Percentiles rank a stretch among this genome's conserved stretches.
Conservation (phyloP, 2,797 vertebrate species). For the Tauraco hartlaubi region DNA sequence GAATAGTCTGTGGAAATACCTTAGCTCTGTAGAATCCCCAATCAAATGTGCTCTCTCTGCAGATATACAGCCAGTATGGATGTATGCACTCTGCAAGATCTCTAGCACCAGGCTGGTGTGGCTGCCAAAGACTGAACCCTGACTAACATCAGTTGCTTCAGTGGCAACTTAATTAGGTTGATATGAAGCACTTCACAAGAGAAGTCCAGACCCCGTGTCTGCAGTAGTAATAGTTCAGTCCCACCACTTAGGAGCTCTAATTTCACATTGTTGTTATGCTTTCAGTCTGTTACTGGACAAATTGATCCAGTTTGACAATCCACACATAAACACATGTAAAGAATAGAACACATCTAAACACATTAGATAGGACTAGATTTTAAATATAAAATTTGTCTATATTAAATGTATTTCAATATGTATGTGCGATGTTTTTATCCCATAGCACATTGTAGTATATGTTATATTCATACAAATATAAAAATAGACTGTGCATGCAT, state of each 20-base stretch:
- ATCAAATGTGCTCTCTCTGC: fast-evolving
- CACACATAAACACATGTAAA: not conserved
- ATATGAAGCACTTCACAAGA: not conserved
- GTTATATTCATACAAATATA: not conserved
- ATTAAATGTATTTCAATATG: not conserved
- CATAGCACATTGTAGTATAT: not conserved
- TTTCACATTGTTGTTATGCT: not conserved
- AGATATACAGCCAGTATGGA: not conserved
- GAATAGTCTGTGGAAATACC: not conserved
- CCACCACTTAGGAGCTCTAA: not conserved
- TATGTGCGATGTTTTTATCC: not conserved
- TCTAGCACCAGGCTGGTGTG: not conserved
- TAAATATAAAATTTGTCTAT: not conserved
- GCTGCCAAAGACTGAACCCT: not conserved
- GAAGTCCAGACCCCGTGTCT: not conserved
- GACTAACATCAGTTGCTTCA: not conserved
- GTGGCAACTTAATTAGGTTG: not conserved
- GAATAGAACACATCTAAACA: not conserved
- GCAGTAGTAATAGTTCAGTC: not conserved
- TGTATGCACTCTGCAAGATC: fast-evolving
- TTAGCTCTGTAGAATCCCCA: not conserved
- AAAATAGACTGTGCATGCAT: not conserved
- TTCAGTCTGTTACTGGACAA: not conserved
- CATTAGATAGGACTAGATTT: not conserved
- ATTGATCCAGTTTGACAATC: not conserved